Evolutionary conservation across 2,888 invertebrate genomes (phyloP).

Genomic region (Odontomyia ornata): DNA sequence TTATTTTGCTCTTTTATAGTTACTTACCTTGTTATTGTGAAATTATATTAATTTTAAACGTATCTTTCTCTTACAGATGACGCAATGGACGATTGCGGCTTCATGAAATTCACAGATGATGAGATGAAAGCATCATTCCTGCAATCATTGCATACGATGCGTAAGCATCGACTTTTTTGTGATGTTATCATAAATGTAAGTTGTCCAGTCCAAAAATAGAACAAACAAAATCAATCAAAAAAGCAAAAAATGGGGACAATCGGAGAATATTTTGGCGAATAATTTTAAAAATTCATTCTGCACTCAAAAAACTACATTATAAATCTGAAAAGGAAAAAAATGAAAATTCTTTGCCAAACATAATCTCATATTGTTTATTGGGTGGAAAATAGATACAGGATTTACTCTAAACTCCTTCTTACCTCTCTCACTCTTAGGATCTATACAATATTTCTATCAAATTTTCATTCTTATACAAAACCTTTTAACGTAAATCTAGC

Average conservation of each 20-base stretch:
- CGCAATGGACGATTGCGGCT: constrained; percentile 56
- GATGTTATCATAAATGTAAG: constrained; percentile 84
- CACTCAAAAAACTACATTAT: no score
- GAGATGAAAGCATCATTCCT: constrained; percentile 71
- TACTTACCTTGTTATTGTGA: not conserved
- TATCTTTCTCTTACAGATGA: constrained; percentile 49
- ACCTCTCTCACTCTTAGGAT: no score
- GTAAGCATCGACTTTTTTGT: constrained; percentile 85
- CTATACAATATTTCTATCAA: no score
- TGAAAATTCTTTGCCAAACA: no score
- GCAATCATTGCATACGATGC: constrained; percentile 77
- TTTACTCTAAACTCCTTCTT: no score
- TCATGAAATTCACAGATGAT: constrained; percentile 68
- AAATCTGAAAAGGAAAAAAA: no score
- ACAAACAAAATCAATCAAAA: not conserved
- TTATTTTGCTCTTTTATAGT: no score
- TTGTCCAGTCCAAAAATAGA: constrained; percentile 53
- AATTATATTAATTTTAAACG: not conserved
- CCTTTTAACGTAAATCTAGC: not conserved
- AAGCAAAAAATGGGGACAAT: not conserved
- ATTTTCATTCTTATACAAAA: no score
- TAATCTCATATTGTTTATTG: no score
- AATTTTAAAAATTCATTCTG: not conserved
- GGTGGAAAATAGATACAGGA: not conserved
- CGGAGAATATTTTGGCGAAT: not conserved